Percentiles rank a stretch among this genome's conserved stretches.
These are phyloP conservation scores for Crypturellus tataupa DNA, from an alignment of 2,797 vertebrate genomes.

Conservation along the genomic window DNA sequence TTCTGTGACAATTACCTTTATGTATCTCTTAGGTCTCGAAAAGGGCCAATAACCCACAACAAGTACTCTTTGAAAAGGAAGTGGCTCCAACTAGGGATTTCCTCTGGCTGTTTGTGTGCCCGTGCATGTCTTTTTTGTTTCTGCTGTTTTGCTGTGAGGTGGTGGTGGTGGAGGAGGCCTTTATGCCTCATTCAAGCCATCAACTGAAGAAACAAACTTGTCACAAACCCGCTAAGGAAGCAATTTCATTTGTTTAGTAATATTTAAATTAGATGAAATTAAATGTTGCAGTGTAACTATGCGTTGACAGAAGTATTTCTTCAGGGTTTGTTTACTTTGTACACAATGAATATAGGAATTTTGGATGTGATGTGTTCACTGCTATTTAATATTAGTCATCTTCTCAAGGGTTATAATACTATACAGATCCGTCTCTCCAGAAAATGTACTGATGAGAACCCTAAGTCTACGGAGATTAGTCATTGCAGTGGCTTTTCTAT, in stretches of 20 bases:
- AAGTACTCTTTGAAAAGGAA: slow-evolving; percentile 7
- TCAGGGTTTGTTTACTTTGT: background rate
- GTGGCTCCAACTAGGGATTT: slow-evolving; percentile 7
- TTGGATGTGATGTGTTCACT: background rate
- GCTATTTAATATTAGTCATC: background rate
- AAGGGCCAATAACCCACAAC: background rate
- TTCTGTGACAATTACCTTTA: background rate
- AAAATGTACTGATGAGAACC: background rate
- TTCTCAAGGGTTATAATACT: background rate
- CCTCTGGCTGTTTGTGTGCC: background rate
- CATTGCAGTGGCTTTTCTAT: background rate
- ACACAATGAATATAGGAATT: background rate
- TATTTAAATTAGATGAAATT: background rate
- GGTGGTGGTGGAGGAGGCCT: background rate
- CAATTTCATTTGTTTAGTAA: background rate
- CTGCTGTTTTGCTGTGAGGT: background rate
- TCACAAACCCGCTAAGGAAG: background rate
- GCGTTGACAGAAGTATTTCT: background rate
- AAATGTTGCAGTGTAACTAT: background rate
- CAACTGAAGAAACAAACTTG: background rate
- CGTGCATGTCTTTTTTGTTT: background rate
- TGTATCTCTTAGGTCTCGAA: background rate
- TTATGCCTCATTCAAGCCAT: background rate
- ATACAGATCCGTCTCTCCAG: accelerated
- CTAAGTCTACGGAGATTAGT: background rate